Conservation (phyloP, 2,888 invertebrate genomes). For the Nymphalis polychloros region DNA sequence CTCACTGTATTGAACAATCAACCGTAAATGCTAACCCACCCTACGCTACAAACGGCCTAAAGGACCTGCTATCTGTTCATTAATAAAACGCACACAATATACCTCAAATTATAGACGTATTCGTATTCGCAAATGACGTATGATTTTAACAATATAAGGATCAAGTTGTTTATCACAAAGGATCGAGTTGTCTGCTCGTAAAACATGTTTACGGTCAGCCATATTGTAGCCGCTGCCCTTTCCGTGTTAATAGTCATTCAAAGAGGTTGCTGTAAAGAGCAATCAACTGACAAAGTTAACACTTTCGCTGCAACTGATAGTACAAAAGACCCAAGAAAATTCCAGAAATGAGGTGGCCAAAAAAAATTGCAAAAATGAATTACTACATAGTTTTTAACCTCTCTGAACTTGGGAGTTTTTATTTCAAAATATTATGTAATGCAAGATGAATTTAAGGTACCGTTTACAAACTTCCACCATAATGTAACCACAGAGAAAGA, state of each 20-base stretch:
- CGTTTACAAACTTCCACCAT: too few relatives aligned
- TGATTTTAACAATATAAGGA: slow-evolving; percentile 1
- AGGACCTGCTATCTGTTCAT: too few relatives aligned
- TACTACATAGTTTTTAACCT: too few relatives aligned
- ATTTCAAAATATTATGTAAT: too few relatives aligned
- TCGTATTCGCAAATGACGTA: not conserved
- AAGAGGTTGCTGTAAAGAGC: slow-evolving; percentile 18
- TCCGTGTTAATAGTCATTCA: slow-evolving; percentile 18
- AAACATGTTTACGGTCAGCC: slow-evolving; percentile 57
- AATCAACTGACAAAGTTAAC: slow-evolving; percentile 19
- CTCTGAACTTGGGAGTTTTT: too few relatives aligned
- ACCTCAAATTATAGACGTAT: not conserved
- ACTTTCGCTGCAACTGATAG: not conserved
- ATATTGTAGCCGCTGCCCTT: slow-evolving; percentile 51
- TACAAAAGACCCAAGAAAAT: not conserved
- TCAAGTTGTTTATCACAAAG: slow-evolving; percentile 22
- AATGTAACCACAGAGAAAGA: too few relatives aligned
- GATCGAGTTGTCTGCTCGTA: slow-evolving; percentile 46
- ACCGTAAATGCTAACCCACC: not conserved
- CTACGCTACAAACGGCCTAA: not conserved
- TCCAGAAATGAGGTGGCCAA: too few relatives aligned
- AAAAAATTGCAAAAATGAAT: too few relatives aligned
- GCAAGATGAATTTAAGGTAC: too few relatives aligned
- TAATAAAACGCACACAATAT: too few relatives aligned
- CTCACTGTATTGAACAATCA: slow-evolving; percentile 25